These are phyloP conservation scores for Lota lota DNA, from an alignment of 2,113 vertebrate species.

Conservation along the genomic window DNA sequence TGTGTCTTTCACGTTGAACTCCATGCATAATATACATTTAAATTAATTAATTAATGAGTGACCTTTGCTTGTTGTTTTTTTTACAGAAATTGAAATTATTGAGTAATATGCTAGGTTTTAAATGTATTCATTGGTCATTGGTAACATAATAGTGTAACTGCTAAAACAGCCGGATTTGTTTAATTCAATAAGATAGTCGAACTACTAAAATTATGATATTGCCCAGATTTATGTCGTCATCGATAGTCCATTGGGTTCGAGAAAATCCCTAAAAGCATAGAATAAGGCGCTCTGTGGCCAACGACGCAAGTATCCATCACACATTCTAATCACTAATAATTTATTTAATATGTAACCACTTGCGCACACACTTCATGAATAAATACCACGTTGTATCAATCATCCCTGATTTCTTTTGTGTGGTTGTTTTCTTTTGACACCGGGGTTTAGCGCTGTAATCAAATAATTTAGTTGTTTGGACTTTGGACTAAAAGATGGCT, in stretches of 20 bases:
- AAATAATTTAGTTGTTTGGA: constrained; percentile 36
- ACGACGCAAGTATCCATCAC: constrained; percentile 61
- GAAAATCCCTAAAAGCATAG: constrained; percentile 48
- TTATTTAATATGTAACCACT: constrained; percentile 61
- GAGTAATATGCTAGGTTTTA: constrained; percentile 37
- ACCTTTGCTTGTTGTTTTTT: neutral
- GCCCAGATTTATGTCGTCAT: constrained; percentile 31
- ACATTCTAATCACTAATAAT: constrained; percentile 66
- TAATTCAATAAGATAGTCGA: too few species aligned
- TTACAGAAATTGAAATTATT: neutral
- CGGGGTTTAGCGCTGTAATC: constrained; percentile 47
- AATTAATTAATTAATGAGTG: neutral
- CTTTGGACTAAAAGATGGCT: constrained; percentile 37
- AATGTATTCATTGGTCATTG: constrained; percentile 35
- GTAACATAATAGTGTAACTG: constrained; percentile 25
- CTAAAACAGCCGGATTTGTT: constrained; percentile 24
- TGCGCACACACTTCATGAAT: constrained; percentile 67
- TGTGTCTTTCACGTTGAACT: constrained; percentile 49
- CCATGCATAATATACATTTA: constrained; percentile 53
- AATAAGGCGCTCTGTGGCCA: constrained; percentile 72
- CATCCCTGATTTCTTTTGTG: constrained; percentile 66
- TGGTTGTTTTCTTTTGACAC: constrained; percentile 52
- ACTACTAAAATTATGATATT: too few species aligned
- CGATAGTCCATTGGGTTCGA: constrained; percentile 32
- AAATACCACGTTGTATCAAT: constrained; percentile 63